Evolutionary conservation across 2,888 invertebrate genomes (phyloP), one percentile per base, ranked within the genome.

Genomic region (Eupithecia centaureata): DNA sequence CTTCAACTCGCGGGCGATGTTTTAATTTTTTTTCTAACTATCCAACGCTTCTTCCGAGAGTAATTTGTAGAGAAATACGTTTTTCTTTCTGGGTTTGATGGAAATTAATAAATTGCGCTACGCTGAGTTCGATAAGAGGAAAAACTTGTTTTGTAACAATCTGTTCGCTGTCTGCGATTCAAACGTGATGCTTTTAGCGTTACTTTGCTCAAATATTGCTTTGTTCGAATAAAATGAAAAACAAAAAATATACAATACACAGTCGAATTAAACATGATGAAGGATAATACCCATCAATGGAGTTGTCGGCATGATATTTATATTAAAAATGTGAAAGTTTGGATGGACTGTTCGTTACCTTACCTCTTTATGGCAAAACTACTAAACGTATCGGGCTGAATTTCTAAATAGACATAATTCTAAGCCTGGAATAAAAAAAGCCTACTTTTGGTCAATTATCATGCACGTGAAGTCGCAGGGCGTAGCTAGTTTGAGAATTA

Each of bases 1-100:
- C 84, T 86, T 79, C 81, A 84, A 82, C 82, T 82, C 79, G 77
- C 79, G 77, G 76, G 80, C 78, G 79, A 78, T 78, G 82, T 82
- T 83, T 83, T 82, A 83, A 82, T 84, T 82, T 83, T 86, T 83
- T 82, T 79, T 77, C 77, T 77, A 76, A 76, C 79, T 81, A 82
- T 83, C 83, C 79, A 82, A 82, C 77, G 79, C 67, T 79, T 73
- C 18, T 18, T 47, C 72, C 70, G 73, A 77, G 76, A 78, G 82
- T 82, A 82, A 83, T 84, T 84, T 83, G 80, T 80, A 79, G 76
- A 81, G 77, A 78, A 80, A 80, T 77, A 76, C 74, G 74, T 79
- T 82, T 80, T 81, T 79, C 75, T 79, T 78, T 81, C 78, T 79
- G 76, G 77, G 76, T 79, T 80, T 80, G 77, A 78, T 79, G 76